Percentiles rank a stretch among this genome's conserved stretches.
Evolutionary conservation across 2,888 invertebrate genomes (phyloP).

Genomic region (Cactoblastis cactorum): DNA sequence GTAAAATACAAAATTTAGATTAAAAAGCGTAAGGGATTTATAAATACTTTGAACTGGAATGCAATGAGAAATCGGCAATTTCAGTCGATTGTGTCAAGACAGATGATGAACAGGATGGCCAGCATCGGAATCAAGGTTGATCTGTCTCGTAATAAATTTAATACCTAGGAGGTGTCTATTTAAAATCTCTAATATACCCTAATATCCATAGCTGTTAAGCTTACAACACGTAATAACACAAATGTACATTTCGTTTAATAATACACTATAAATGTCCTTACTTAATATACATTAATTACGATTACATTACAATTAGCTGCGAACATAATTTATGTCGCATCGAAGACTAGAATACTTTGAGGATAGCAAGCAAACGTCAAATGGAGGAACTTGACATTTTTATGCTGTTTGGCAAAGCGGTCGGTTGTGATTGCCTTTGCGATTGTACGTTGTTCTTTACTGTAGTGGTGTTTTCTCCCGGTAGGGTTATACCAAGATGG

Average conservation of each 20-base stretch:
- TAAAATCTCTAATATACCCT: slow-evolving; percentile 58
- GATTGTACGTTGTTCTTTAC: slow-evolving; percentile 31
- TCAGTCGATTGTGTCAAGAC: slow-evolving; percentile 52
- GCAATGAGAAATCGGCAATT: slow-evolving; percentile 53
- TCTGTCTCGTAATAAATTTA: slow-evolving; percentile 42
- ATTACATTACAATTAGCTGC: slow-evolving; percentile 71
- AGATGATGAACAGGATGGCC: slow-evolving; percentile 48
- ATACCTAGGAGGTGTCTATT: slow-evolving; percentile 59
- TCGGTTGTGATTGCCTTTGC: slow-evolving; percentile 45
- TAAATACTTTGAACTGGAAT: slow-evolving; percentile 73
- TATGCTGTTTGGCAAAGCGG: slow-evolving; percentile 63
- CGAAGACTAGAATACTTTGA: slow-evolving; percentile 78
- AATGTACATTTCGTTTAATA: slow-evolving; percentile 41
- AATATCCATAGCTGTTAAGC: slow-evolving; percentile 57
- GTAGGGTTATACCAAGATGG: slow-evolving; percentile 47
- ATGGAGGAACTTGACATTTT: slow-evolving; percentile 58
- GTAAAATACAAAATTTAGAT: slow-evolving; percentile 29
- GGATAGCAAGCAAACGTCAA: slow-evolving; percentile 75
- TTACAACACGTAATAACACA: slow-evolving; percentile 69
- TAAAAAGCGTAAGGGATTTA: slow-evolving; percentile 52
- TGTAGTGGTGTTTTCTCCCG: slow-evolving; percentile 41
- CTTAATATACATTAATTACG: slow-evolving; percentile 51
- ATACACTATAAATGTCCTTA: slow-evolving; percentile 65
- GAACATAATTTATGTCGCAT: slow-evolving; percentile 70
- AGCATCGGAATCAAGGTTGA: slow-evolving; percentile 48